phyloP scores from a whole-genome alignment of 2,888 invertebrate genomes.

The Autographa pulchrina region DNA sequence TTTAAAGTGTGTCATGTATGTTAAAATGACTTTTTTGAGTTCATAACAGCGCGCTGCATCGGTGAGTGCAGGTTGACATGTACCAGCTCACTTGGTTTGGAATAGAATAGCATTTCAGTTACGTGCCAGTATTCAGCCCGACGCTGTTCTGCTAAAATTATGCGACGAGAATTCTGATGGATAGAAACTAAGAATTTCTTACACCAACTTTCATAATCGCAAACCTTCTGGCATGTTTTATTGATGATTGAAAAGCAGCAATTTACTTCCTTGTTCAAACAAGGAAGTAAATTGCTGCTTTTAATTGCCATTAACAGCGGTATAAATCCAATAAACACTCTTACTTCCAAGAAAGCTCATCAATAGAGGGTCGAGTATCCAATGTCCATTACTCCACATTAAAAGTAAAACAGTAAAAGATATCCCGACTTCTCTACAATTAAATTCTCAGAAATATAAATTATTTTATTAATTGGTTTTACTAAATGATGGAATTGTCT shows the following conservation, averaged over 20 bases:
- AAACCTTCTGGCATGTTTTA: no score
- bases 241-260: not conserved
- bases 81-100: slow-evolving; percentile 43
- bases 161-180: slow-evolving; percentile 21
- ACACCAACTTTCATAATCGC: slow-evolving; percentile 31
- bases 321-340: slow-evolving; percentile 11
- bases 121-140: slow-evolving; percentile 18
- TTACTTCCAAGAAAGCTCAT: slow-evolving; percentile 6
- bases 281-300: not conserved
- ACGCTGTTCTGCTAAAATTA: slow-evolving; percentile 26
- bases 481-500: slow-evolving; percentile 29
- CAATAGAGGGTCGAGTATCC: slow-evolving; percentile 16
- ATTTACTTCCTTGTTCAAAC: not conserved
- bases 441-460: slow-evolving; percentile 31
- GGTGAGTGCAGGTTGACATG: slow-evolving; percentile 70
- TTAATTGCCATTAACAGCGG: not conserved
- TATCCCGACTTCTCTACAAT: slow-evolving; percentile 17
- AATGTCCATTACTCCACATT: slow-evolving; percentile 32
- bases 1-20: slow-evolving; percentile 46
- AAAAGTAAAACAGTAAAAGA: slow-evolving; percentile 30
- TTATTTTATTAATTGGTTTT: slow-evolving; percentile 38
- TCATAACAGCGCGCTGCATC: slow-evolving; percentile 59
- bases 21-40: slow-evolving; percentile 54
- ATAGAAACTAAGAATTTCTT: slow-evolving; percentile 35
- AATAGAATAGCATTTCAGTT: slow-evolving; percentile 51